phyloP scores from a whole-genome alignment of 2,797 vertebrate species.

The Erpetoichthys calabaricus region DNA sequence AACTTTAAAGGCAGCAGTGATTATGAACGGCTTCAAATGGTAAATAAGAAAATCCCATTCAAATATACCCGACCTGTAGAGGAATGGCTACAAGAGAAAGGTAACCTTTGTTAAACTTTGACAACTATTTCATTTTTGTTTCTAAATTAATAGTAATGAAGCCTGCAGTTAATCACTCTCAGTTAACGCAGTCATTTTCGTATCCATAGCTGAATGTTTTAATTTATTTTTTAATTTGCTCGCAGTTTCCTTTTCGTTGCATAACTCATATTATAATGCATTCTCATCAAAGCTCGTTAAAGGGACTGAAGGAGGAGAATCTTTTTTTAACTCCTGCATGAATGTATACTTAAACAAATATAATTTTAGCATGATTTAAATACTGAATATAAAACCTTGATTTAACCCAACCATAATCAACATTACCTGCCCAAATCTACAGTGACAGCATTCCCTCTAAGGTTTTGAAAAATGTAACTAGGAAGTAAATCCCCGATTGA shows the following conservation, averaged over 20 bases:
- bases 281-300: constrained; percentile 80
- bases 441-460: constrained; percentile 1
- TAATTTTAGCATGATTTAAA: constrained; percentile 10
- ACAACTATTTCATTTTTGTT: constrained; percentile 47
- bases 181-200: constrained; percentile 37
- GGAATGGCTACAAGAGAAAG: constrained; percentile 98
- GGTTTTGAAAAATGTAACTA: background rate
- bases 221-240: constrained; percentile 66
- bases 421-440: too few relatives aligned
- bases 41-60: constrained; percentile 99
- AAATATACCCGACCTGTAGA: constrained; percentile 94
- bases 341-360: constrained; percentile 6
- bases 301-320: constrained; percentile 55
- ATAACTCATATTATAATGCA: constrained; percentile 66
- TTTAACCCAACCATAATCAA: constrained; percentile 7
- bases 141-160: constrained; percentile 63
- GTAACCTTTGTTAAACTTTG: constrained; percentile 66
- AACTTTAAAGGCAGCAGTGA: constrained; percentile 98
- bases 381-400: constrained; percentile 9
- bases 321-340: constrained; percentile 3
- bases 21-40: constrained; percentile 94
- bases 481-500: too few relatives aligned
- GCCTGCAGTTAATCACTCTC: constrained; percentile 59
- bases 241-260: constrained; percentile 59
- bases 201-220: constrained; percentile 59